Base-by-base conservation (phyloP, 1,140 invertebrate genomes). In the Medauroidea extradentata region DNA sequence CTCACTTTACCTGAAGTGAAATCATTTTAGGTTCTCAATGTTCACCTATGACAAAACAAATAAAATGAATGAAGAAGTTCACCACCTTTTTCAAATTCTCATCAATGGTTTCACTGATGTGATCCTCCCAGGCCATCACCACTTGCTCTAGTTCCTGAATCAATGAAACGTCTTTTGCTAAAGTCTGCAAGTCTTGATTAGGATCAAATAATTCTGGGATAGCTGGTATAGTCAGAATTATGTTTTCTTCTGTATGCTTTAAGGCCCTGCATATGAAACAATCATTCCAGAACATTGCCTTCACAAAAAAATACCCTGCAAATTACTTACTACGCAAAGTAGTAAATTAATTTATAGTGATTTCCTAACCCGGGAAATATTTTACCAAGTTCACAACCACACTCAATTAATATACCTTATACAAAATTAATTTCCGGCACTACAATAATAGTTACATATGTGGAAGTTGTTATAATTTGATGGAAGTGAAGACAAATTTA, bases 191-290 rank as follows among this genome's bases (percentile, higher is more conserved):
- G 19, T 75, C 71, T 2, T 79, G 67, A 0, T 70, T 71, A 9
- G 78, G 69, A 7, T 80, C 76, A 3, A 80, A 75, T 19, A 76
- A 56, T 29, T 78, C 73, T 1, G 76, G 65, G 25, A 83, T 75
- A 29, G 80, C 79, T 1, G 83, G 81, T 65, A 86, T 79, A 0
- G 81, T 83, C 16, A 89, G 66, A 38, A 85, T 77, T 21, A 84
- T 80, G 52, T 86, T 84, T 46, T 81, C 82, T 63, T 86, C 83
- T 14, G 86, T 76, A 64, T 88, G 84, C 61, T 86, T 82, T 48
- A 83, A 77, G 9, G 83, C 84, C 85, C 84, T 86, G 62, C 49
- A 62, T 62, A 44, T 57, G 14, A 55, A 14, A 48, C 11, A 41
- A 9, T 4, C n/a, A 16, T 14, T 34, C 11, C 29, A 34, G 29